Evolutionary conservation across 2,113 vertebrate species (phyloP), one percentile per base, ranked within the genome.

Genomic region (Lasiurus borealis): DNA sequence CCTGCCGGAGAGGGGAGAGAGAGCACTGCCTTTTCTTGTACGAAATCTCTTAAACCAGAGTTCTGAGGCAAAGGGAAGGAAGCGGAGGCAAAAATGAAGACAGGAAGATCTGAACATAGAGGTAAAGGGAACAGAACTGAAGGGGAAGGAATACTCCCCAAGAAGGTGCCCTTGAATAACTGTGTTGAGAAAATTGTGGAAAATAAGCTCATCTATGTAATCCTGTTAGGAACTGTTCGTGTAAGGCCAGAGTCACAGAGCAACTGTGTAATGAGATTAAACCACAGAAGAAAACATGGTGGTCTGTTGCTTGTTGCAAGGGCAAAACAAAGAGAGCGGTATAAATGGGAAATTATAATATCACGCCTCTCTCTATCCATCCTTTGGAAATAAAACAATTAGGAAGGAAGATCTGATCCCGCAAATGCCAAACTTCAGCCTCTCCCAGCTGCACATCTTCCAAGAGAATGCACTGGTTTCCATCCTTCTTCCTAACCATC

Each of bases 261-360:
- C 96, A 97, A 88, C 46, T 95, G 95, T 92, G 86, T 98, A 98
- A 98, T 97, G 88, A 97, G 97, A 98, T 98, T 98, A 98, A 97
- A 78, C 68, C 88, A 36, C 54, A 6, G 0, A 92, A 96, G 96
- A 90, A 96, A 97, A 96, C 96, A 89, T 13, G 89, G 44, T 83
- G 64, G 15, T 95, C 82, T 80, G 62, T 5, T 46, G 85, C 76
- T 83, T 73, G 62, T 71, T 25, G 1, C 88, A 72, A 91, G 75
- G 48, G 13, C 68, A 90, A 97, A 97, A 77, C 76, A 97, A 97
- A 97, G 96, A 91, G 89, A 92, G 54, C 81, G 85, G 50, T 90
- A 62, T 62, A 94, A 91, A 91, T 44, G 71, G 76, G 82, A 48
- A 88, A 96, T 90, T 68, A 93, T n/a, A 81, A 84, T n/a, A 0